These are phyloP conservation scores for Rattus rattus DNA, from an alignment of 2,113 vertebrate genomes.

Conservation along the genomic window DNA sequence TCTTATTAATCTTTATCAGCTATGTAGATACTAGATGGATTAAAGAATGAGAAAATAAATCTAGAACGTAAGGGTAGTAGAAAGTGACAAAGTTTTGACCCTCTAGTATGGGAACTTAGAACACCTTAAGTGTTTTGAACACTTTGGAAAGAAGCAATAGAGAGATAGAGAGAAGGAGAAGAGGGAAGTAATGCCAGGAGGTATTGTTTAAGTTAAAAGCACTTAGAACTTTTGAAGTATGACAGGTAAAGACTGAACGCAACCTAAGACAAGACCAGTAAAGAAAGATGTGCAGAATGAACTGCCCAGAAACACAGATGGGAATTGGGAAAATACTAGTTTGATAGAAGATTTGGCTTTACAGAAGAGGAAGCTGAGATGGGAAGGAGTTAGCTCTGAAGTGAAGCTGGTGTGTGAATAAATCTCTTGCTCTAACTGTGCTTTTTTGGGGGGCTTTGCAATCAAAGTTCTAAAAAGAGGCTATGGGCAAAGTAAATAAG, in stretches of 20 bases:
- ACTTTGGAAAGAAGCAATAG: neutral
- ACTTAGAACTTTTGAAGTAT: neutral
- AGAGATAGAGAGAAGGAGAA: neutral
- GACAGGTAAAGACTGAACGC: neutral
- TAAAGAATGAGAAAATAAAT: neutral
- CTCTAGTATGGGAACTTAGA: neutral
- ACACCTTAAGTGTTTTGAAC: neutral
- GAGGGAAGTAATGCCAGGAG: rapidly evolving
- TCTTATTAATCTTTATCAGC: neutral
- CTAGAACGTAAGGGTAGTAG: neutral
- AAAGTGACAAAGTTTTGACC: neutral
- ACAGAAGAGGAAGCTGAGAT: neutral
- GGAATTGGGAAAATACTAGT: neutral
- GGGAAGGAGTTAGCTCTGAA: neutral
- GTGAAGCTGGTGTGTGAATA: neutral
- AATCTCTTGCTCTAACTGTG: neutral
- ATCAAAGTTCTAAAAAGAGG: neutral
- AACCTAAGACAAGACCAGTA: neutral
- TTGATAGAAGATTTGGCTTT: neutral
- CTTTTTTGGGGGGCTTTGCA: neutral
- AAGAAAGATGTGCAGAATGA: neutral
- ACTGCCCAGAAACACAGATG: neutral
- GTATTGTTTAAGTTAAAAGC: neutral
- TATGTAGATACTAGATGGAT: neutral
- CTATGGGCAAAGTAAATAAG: constrained; percentile 5